These are phyloP conservation scores for Mythimna albipuncta DNA, from an alignment of 2,888 invertebrate genomes.

Conservation along the genomic window DNA sequence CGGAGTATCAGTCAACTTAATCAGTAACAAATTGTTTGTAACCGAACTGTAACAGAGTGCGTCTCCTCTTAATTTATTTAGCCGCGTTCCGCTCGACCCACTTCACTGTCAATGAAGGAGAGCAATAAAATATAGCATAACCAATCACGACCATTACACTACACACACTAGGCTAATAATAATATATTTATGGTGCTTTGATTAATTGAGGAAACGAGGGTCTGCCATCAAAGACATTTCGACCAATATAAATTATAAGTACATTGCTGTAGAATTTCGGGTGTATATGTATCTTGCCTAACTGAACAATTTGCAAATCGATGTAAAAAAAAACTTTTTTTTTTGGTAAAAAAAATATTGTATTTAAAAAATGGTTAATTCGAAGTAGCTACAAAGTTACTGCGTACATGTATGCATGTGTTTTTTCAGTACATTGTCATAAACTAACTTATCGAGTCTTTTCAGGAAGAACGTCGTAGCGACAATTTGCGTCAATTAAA, in stretches of 20 bases:
- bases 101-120: constrained; percentile 80
- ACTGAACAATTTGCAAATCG: no score
- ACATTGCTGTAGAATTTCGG: neutral
- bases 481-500: no score
- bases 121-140: constrained; percentile 79
- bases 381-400: no score
- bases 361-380: no score
- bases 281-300: no score
- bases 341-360: no score
- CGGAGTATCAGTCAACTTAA: constrained; percentile 46
- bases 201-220: constrained; percentile 40
- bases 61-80: constrained; percentile 80
- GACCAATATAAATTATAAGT: constrained; percentile 2
- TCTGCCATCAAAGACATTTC: constrained; percentile 22
- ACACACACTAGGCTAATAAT: constrained; percentile 63
- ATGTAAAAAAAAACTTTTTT: no score
- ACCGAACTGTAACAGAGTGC: constrained; percentile 45
- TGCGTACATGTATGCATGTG: no score
- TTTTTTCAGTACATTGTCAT: no score
- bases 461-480: no score
- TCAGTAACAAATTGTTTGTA: constrained; percentile 64
- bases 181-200: constrained; percentile 49
- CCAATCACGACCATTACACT: constrained; percentile 64
- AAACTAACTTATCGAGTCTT: no score
- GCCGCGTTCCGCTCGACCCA: constrained; percentile 83